Evolutionary conservation across 2,888 invertebrate species (phyloP).

Genomic region (Serrognathus titanus): DNA sequence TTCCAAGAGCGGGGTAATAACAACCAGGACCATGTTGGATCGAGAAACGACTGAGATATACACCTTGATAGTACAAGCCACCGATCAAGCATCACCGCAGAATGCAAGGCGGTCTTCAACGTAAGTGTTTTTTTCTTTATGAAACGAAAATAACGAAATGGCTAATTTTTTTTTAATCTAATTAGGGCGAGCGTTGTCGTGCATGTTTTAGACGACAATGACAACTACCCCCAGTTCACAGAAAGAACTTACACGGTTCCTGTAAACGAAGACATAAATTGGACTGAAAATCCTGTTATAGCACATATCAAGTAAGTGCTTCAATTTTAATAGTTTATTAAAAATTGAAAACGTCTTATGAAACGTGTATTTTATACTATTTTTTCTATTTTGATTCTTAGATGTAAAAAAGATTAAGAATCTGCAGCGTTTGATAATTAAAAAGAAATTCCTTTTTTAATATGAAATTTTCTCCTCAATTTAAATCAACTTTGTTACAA

Average conservation of each 20-base stretch:
- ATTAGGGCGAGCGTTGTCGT: constrained; percentile 73
- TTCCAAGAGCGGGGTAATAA: constrained; percentile 78
- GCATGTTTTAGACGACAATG: constrained; percentile 83
- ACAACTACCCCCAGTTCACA: constrained; percentile 91
- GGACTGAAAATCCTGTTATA: constrained; percentile 78
- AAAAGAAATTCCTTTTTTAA: too few relatives aligned
- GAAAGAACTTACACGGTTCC: constrained; percentile 85
- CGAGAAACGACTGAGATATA: constrained; percentile 85
- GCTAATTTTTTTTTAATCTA: not conserved
- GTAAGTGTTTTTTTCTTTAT: constrained; percentile 35
- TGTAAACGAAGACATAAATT: constrained; percentile 85
- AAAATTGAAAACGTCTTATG: too few relatives aligned
- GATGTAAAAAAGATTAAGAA: too few relatives aligned
- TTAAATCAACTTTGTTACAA: too few relatives aligned
- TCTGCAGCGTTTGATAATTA: too few relatives aligned
- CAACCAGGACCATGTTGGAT: constrained; percentile 77
- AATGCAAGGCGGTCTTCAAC: constrained; percentile 77
- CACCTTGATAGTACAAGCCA: constrained; percentile 78
- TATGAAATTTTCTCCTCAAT: too few relatives aligned
- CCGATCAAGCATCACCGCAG: constrained; percentile 78
- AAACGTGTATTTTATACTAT: too few relatives aligned
- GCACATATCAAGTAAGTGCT: constrained; percentile 63
- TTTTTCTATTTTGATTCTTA: too few relatives aligned
- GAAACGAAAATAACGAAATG: not conserved
- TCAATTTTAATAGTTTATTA: too few relatives aligned